Conservation (phyloP, 2,113 vertebrate genomes). For the Neodontobutis hainanensis region DNA sequence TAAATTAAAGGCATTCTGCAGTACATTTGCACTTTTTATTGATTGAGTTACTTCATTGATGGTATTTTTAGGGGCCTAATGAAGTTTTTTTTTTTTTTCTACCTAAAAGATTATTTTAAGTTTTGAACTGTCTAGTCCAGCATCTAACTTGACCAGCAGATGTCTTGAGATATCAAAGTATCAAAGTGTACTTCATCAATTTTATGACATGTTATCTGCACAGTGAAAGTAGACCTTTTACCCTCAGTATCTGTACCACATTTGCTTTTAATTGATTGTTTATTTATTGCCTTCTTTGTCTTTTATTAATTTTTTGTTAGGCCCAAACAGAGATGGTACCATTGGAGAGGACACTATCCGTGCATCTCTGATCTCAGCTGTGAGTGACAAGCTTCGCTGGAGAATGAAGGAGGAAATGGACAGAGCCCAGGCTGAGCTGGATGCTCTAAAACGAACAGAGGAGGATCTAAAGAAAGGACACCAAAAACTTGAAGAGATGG, state of each 20-base stretch:
- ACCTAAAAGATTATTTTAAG: too few species aligned
- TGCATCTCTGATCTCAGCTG: constrained; percentile 94
- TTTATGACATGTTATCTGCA: too few species aligned
- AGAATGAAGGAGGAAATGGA: constrained; percentile 99
- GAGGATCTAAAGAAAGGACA: constrained; percentile 98
- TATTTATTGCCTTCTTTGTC: not conserved
- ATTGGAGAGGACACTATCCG: constrained; percentile 98
- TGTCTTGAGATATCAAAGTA: too few species aligned
- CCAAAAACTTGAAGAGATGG: constrained; percentile 97
- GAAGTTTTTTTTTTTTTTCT: too few species aligned
- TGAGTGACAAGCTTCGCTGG: constrained; percentile 97
- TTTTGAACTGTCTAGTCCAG: too few species aligned
- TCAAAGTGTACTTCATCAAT: too few species aligned
- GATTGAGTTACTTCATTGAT: too few species aligned
- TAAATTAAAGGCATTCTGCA: not conserved
- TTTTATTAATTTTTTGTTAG: constrained; percentile 62
- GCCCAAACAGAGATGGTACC: constrained; percentile 91
- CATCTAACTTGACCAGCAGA: too few species aligned
- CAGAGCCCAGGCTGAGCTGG: constrained; percentile 94
- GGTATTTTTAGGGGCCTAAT: too few species aligned
- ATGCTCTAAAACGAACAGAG: constrained; percentile 94
- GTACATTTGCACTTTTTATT: not conserved
- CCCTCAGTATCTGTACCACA: too few species aligned
- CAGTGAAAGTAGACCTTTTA: too few species aligned
- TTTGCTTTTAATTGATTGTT: too few species aligned